These are phyloP conservation scores for Coregonus ussuriensis DNA, from an alignment of 2,797 vertebrate species.

Conservation along the genomic window DNA sequence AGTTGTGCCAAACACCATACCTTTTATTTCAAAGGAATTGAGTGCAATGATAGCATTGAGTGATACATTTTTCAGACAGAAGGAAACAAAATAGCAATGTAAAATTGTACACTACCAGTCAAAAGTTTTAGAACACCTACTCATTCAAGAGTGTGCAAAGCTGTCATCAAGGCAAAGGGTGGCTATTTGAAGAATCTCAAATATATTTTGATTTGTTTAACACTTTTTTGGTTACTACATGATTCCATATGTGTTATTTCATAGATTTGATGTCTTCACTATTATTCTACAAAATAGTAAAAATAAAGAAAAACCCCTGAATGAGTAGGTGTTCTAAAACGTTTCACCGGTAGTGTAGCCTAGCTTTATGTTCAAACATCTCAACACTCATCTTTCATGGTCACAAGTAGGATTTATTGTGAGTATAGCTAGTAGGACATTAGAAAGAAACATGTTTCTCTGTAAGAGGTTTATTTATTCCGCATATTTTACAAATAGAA, in stretches of 20 bases:
- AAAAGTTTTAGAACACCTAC: no score
- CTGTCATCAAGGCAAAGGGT: no score
- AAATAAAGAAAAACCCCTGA: no score
- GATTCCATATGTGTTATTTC: no score
- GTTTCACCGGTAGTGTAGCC: neutral
- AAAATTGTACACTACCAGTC: neutral
- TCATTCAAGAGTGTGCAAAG: no score
- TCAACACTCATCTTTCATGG: constrained; percentile 12
- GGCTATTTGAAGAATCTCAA: no score
- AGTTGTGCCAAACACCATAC: neutral
- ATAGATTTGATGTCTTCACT: no score
- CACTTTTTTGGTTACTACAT: no score
- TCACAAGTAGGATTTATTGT: constrained; percentile 30
- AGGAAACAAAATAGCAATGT: neutral
- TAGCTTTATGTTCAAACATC: neutral
- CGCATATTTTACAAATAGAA: constrained; percentile 91
- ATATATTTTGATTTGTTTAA: no score
- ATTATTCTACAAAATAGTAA: no score
- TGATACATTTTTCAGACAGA: neutral
- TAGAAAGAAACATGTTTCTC: constrained; percentile 40
- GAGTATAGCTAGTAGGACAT: constrained; percentile 26
- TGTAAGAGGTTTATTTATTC: constrained; percentile 79
- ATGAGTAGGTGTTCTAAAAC: no score
- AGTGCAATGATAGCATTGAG: neutral
- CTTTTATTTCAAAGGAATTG: neutral